phyloP scores from a whole-genome alignment of 1,140 invertebrate genomes.

The Neodiprion fabricii region DNA sequence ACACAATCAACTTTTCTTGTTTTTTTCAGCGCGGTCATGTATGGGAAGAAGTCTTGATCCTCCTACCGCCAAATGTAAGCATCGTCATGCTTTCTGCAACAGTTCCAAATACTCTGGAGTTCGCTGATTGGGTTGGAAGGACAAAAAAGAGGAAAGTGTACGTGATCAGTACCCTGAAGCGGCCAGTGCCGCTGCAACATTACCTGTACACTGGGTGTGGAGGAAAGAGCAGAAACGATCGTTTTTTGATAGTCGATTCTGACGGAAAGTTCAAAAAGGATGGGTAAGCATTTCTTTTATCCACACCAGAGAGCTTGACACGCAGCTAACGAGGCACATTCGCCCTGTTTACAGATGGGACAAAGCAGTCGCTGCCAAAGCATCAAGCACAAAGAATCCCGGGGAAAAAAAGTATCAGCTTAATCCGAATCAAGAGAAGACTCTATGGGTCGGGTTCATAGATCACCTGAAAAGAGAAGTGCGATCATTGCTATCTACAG shows the following conservation, averaged over 20 bases:
- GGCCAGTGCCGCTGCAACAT: constrained; percentile 96
- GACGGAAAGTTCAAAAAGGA: constrained; percentile 72
- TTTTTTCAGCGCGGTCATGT: constrained; percentile 87
- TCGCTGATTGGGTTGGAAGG: constrained; percentile 96
- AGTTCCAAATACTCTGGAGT: constrained; percentile 95
- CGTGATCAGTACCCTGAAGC: constrained; percentile 91
- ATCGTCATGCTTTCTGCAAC: constrained; percentile 98
- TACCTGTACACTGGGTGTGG: constrained; percentile 89
- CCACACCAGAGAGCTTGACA: neutral
- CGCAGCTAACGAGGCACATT: neutral
- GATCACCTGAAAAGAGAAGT: constrained; percentile 77
- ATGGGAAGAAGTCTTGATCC: constrained; percentile 98
- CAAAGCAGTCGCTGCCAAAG: constrained; percentile 20
- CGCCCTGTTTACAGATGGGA: constrained; percentile 24
- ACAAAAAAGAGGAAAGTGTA: constrained; percentile 93
- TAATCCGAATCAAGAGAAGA: constrained; percentile 74
- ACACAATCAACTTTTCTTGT: constrained; percentile 20
- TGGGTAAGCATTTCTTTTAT: constrained; percentile 65
- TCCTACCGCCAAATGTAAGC: constrained; percentile 91
- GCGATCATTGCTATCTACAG: neutral
- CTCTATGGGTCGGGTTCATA: constrained; percentile 85
- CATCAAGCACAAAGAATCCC: constrained; percentile 13
- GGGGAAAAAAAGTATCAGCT: constrained; percentile 31
- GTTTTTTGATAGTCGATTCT: constrained; percentile 85
- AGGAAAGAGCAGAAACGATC: constrained; percentile 81